Conservation (phyloP, 2,888 invertebrate species). For the Drosophila prolongata region DNA sequence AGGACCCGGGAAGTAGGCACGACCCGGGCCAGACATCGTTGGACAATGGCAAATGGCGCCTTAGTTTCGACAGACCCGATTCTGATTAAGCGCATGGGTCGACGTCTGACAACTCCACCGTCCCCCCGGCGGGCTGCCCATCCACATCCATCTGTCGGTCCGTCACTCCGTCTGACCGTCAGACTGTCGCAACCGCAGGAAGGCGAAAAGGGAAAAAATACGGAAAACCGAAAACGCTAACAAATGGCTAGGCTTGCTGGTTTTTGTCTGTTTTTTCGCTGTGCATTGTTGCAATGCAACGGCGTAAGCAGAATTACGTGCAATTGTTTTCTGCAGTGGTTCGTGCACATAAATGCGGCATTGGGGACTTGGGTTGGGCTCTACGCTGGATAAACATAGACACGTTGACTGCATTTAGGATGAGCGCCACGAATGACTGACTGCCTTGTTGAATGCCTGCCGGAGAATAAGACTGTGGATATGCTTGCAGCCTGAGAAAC, state of each 20-base stretch:
- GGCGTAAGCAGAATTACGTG: slow-evolving; percentile 81
- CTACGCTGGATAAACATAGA: slow-evolving; percentile 69
- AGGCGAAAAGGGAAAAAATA: slow-evolving; percentile 10
- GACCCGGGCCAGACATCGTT: slow-evolving; percentile 10
- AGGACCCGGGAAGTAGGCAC: slow-evolving; percentile 42
- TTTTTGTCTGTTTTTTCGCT: slow-evolving; percentile 24
- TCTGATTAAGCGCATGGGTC: slow-evolving; percentile 72
- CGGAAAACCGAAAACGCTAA: slow-evolving; percentile 44
- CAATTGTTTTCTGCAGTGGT: slow-evolving; percentile 79
- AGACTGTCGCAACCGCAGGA: slow-evolving; percentile 67
- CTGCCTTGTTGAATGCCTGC: slow-evolving; percentile 42
- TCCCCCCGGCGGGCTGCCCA: slow-evolving; percentile 1
- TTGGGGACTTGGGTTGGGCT: slow-evolving; percentile 18
- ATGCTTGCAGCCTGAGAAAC: slow-evolving; percentile 13
- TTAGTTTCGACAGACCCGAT: slow-evolving; percentile 60
- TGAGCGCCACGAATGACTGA: slow-evolving; percentile 57
- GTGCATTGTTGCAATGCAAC: slow-evolving; percentile 64
- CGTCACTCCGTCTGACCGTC: slow-evolving; percentile 25
- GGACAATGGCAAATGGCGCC: slow-evolving; percentile 69
- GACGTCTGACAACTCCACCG: slow-evolving; percentile 33
- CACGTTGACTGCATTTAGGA: slow-evolving; percentile 78
- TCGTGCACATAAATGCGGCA: slow-evolving; percentile 79
- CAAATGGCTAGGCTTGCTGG: slow-evolving; percentile 52
- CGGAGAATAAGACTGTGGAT: slow-evolving; percentile 20
- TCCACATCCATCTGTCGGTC: not conserved